phyloP scores from a whole-genome alignment of 2,797 vertebrate species.

The Strix occidentalis region DNA sequence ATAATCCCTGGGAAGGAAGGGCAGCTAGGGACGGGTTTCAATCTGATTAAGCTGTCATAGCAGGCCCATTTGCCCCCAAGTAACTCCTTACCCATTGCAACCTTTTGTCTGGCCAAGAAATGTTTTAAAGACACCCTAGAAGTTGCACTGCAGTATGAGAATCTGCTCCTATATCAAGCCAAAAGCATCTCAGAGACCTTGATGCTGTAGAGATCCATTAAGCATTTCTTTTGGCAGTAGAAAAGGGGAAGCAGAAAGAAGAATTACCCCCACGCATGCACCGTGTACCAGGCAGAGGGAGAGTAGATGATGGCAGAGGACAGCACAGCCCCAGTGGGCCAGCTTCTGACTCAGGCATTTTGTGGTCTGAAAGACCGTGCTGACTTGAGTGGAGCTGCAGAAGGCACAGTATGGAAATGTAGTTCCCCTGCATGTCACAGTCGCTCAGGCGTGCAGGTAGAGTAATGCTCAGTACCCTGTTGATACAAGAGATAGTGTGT shows the following conservation, averaged over 20 bases:
- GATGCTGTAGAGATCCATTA: background rate
- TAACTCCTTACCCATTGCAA: background rate
- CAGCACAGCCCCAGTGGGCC: background rate
- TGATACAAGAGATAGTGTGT: background rate
- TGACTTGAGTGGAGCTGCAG: background rate
- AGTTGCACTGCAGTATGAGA: background rate
- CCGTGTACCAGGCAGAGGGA: background rate
- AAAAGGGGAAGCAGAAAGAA: background rate
- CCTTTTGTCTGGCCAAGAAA: background rate
- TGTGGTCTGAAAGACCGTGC: background rate
- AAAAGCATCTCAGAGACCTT: background rate
- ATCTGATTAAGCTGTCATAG: background rate
- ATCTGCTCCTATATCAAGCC: background rate
- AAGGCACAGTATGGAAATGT: rapidly evolving
- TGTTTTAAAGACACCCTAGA: background rate
- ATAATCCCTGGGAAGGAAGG: background rate
- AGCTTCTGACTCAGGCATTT: background rate
- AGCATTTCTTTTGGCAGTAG: background rate
- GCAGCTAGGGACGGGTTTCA: background rate
- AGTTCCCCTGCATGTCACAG: background rate
- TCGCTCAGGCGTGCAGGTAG: rapidly evolving
- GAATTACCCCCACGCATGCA: rapidly evolving
- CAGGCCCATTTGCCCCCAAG: rapidly evolving
- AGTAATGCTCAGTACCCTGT: background rate
- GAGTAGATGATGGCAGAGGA: background rate